Evolutionary conservation across 1,140 invertebrate species (phyloP).

Genomic region (Nymphalis io): DNA sequence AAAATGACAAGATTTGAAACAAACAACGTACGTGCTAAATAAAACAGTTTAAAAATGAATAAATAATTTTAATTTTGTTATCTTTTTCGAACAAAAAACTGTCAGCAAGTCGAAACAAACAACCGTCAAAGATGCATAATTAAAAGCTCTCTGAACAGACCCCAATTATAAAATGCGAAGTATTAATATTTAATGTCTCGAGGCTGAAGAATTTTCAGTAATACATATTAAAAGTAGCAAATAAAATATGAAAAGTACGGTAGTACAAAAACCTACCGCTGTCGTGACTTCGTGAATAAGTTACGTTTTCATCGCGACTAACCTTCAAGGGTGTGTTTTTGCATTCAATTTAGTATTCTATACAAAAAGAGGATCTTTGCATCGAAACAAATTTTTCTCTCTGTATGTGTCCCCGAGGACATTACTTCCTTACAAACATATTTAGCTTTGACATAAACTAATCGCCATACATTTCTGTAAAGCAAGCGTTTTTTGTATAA

Average conservation of each 20-base stretch:
- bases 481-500: not conserved
- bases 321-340: conserved; percentile 21
- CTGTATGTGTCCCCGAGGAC: not conserved
- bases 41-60: not conserved
- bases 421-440: conserved; percentile 17
- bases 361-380: conserved; percentile 13
- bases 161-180: not conserved
- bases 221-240: conserved; percentile 12
- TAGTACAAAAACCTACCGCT: conserved; percentile 14
- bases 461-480: not conserved
- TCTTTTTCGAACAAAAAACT: not conserved
- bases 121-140: not conserved
- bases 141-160: not conserved
- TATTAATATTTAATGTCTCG: conserved; percentile 1
- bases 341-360: conserved; percentile 30
- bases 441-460: conserved; percentile 16
- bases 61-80: not conserved
- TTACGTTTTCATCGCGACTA: conserved; percentile 27
- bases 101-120: not conserved
- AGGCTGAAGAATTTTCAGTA: not conserved
- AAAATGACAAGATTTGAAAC: too few species aligned
- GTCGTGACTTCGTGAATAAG: conserved; percentile 22
- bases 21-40: too few species aligned
- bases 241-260: conserved; percentile 13
- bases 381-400: conserved; percentile 11